A percentile compares a stretch with the other conserved stretches of the same genome.
phyloP scores from a whole-genome alignment of 2,888 invertebrate genomes.

The Pelosia muscerda region DNA sequence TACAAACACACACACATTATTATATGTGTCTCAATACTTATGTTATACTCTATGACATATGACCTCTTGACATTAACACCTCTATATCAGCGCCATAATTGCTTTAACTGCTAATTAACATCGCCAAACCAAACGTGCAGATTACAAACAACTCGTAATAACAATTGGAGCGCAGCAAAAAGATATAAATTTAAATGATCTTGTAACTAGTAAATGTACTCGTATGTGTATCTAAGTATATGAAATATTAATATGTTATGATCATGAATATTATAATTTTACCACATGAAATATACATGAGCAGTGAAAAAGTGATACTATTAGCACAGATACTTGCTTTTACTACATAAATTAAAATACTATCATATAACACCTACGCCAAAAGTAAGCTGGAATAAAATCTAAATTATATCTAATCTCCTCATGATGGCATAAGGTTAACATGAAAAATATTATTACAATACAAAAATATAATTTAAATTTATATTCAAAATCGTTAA shows the following conservation, averaged over 20 bases:
- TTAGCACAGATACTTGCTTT: neutral
- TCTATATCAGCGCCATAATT: neutral
- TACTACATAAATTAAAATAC: neutral
- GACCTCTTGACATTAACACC: too few relatives aligned
- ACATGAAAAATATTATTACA: neutral
- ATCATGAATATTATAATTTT: too few relatives aligned
- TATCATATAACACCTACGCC: neutral
- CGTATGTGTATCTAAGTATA: too few relatives aligned
- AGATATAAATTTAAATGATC: neutral
- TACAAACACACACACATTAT: too few relatives aligned
- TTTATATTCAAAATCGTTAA: constrained; percentile 50
- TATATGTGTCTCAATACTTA: too few relatives aligned
- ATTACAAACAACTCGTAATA: neutral
- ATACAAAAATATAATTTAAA: constrained; percentile 22
- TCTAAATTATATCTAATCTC: neutral
- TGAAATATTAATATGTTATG: too few relatives aligned
- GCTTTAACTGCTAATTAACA: constrained; percentile 5
- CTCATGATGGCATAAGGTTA: neutral
- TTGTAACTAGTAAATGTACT: too few relatives aligned
- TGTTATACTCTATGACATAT: too few relatives aligned
- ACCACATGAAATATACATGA: neutral
- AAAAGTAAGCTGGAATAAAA: neutral
- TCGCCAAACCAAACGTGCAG: neutral
- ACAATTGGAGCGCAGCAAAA: neutral
- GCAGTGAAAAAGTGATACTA: neutral